Base-by-base conservation (phyloP, 2,113 vertebrate species). In the Chamaea fasciata region DNA sequence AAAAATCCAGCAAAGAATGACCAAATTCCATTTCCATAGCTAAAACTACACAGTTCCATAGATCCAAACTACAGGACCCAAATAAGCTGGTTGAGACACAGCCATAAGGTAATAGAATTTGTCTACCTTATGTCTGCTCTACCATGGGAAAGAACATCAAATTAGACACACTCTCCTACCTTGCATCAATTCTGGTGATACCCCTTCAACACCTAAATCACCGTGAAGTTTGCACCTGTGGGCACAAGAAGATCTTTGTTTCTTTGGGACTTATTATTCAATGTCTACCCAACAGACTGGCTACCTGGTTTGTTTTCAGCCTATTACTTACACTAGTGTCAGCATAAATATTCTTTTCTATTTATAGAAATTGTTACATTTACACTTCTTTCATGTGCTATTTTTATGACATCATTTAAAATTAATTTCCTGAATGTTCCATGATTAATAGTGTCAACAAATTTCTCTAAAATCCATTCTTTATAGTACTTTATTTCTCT, bases 401-500 rank as follows among this genome's bases (percentile, higher is more conserved):
- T 93, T 94, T 94, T 93, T 86, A 87, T 92, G 75, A 93, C 75
- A 62, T 92, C 2, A 93, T 86, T 90, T 86, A n/a, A 83, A 90
- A 77, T 83, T 88, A 57, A 85, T 93, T 96, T 96, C 90, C 85
- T 92, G 63, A 50, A 49, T 69, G 63, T 53, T 85, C 44, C 59
- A 35, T 69, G 88, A 95, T 91, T 85, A 93, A 62, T 27, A 83
- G 37, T 8, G 77, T 62, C 37, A 86, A 82, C 22, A 79, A 52
- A 52, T 73, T 83, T 90, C 63, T 68, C 53, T 73, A 68, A 82
- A 87, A 76, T 79, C 31, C 30, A 8, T 53, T 37, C 57, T 77
- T 56, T 1, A 0, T 37, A 76, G 23, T 53, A 73, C 49, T 37
- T 94, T 41, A 53, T 85, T 76, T 85, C 31, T 57, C 53, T 62